Percentiles rank a stretch among this genome's conserved stretches.
Evolutionary conservation across 2,888 invertebrate species (phyloP).

Genomic region (Tanypteryx hageni): DNA sequence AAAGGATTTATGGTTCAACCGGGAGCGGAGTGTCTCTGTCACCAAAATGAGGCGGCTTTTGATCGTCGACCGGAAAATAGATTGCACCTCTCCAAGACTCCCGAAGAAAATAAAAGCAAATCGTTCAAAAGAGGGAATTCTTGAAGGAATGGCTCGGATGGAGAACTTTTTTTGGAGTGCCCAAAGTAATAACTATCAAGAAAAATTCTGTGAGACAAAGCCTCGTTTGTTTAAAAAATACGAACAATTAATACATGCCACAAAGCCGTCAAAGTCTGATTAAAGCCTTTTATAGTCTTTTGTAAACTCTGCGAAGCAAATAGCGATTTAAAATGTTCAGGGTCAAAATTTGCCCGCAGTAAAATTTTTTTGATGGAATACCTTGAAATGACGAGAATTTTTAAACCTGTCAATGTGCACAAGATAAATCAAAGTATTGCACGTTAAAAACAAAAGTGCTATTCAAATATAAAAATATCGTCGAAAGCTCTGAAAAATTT

Average conservation of each 20-base stretch:
- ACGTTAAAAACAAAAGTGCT: too few relatives aligned
- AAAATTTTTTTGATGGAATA: too few relatives aligned
- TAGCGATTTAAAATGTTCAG: too few relatives aligned
- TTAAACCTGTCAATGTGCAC: too few relatives aligned
- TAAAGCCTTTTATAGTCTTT: background rate
- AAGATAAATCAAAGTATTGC: too few relatives aligned
- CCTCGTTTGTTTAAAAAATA: background rate
- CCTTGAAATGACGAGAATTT: too few relatives aligned
- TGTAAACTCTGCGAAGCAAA: too few relatives aligned
- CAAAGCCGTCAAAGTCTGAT: background rate
- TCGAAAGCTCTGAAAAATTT: too few relatives aligned
- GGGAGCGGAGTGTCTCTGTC: background rate
- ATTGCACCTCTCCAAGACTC: background rate
- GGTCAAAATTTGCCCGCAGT: too few relatives aligned
- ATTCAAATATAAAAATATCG: too few relatives aligned
- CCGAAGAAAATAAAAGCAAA: slow-evolving; percentile 5
- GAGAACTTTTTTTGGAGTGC: background rate
- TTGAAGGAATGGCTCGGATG: background rate
- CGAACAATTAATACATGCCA: background rate
- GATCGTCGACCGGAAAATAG: slow-evolving; percentile 17
- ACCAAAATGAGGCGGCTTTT: slow-evolving; percentile 2
- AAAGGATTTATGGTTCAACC: slow-evolving; percentile 11
- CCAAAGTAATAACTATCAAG: background rate
- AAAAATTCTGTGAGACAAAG: background rate
- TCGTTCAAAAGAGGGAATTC: background rate